Evolutionary conservation across 2,888 invertebrate species (phyloP).

Genomic region (Drosophila formosana): DNA sequence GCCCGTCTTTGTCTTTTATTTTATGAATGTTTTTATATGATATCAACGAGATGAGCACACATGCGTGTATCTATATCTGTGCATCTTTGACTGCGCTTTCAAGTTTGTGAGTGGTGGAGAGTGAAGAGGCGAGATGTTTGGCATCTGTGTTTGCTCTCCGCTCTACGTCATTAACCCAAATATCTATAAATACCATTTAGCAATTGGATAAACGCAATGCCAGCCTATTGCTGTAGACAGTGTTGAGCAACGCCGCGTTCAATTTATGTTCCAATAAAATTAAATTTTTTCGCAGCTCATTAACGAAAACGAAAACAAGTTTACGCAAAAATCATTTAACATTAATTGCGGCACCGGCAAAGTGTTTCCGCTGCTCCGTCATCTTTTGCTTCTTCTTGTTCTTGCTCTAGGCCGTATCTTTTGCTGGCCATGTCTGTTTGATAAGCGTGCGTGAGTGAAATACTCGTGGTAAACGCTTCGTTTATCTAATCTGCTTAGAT

Average conservation of each 20-base stretch:
- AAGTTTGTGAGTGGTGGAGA: constrained; percentile 29
- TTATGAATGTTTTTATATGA: constrained; percentile 23
- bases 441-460: constrained; percentile 33
- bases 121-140: constrained; percentile 37
- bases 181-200: constrained; percentile 73
- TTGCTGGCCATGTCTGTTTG: constrained; percentile 26
- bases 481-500: constrained; percentile 48
- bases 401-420: constrained; percentile 18
- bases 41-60: constrained; percentile 48
- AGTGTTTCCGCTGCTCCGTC: not conserved
- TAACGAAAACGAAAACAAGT: constrained; percentile 9
- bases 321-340: constrained; percentile 34
- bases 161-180: constrained; percentile 76
- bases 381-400: not conserved
- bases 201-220: constrained; percentile 61
- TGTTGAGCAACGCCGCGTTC: constrained; percentile 34
- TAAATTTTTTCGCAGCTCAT: constrained; percentile 47
- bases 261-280: constrained; percentile 25
- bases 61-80: constrained; percentile 41
- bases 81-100: constrained; percentile 47
- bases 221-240: constrained; percentile 19
- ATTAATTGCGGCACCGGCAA: constrained; percentile 23
- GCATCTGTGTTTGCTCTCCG: constrained; percentile 56
- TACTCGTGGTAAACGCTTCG: constrained; percentile 15
- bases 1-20: not conserved